Base-by-base conservation (phyloP, 2,888 invertebrate species). In the Drosophila robusta region DNA sequence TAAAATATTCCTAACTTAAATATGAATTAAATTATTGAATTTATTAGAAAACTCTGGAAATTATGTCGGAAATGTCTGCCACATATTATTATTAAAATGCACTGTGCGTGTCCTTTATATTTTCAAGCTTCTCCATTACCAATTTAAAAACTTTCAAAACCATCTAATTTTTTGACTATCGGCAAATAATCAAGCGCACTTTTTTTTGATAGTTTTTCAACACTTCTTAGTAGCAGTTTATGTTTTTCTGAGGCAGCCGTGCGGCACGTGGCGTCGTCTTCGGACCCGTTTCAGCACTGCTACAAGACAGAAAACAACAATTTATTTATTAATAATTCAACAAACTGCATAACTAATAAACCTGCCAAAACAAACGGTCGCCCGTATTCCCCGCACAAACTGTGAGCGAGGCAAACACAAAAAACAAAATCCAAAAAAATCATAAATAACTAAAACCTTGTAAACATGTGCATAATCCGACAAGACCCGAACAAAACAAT, bases 371-470 rank as follows among this genome's bases (percentile, higher is more conserved):
- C 26, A 68, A 68, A 55, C 44, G 22, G 2, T 22, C 3, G 3
- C 0, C 22, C 54, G 60, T 50, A 18, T 65, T 34, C 24, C 26
- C 26, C 32, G 26, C 52, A 71, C 39, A 39, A 52, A 54, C 36
- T 32, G n/a, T 32, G 29, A 45, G 51, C 47, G 47, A 29, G 52
- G 56, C 56, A 2, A 14, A 24, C 32, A 54, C 42, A 70, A 58
- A 62, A 56, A 56, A 73, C 11, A 62, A 47, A 69, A 36, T 29
- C 57, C 51, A 80, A 65, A 79, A 87, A 87, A 68, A 71, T 77
- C 79, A 83, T 87, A 87, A 83, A 83, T 87, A 87, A 83, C 88
- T 70, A 70, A 87, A 82, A 77, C 71, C 88, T 72, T 83, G 88
- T 83, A 83, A 87, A 82, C 86, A 83, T 83, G 82, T 87, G 82